Percentiles rank a stretch among this genome's conserved stretches.
Evolutionary conservation across 30 jellyfish, hydroid and myxozoan species (phyloP).

Genomic region (Hydractinia symbiolongicarpus): DNA sequence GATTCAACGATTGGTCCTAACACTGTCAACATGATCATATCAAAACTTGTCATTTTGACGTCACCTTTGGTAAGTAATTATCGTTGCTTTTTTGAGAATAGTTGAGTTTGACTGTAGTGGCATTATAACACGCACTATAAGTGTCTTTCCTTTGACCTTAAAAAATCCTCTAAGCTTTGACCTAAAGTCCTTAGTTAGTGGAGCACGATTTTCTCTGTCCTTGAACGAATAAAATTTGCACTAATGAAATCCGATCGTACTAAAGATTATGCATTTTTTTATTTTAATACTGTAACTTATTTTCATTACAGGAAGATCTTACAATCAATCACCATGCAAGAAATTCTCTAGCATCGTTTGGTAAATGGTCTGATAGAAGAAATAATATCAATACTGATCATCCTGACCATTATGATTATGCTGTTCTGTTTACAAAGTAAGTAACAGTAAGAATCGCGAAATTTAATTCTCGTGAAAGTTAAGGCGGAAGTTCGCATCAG

Average conservation of each 20-base stretch:
- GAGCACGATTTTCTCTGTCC: not conserved
- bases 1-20: conserved; percentile 88
- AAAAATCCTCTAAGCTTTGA: not conserved
- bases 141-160: not conserved
- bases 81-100: not conserved
- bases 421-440: conserved; percentile 68
- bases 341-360: conserved; percentile 64
- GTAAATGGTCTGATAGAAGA: conserved; percentile 58
- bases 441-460: not conserved
- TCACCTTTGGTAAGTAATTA: conserved; percentile 64
- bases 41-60: conserved; percentile 56
- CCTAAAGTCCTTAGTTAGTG: not conserved
- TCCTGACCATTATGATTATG: conserved; percentile 49
- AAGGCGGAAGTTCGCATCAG: too few relatives aligned
- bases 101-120: not conserved
- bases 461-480: too few relatives aligned
- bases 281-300: conserved; percentile 7
- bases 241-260: too few relatives aligned
- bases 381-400: conserved; percentile 14
- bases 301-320: conserved; percentile 25
- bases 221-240: not conserved
- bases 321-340: conserved; percentile 70
- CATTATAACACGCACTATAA: not conserved
- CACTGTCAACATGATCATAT: conserved; percentile 61
- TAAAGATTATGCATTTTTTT: not conserved